These are phyloP conservation scores for Pyralis farinalis DNA, from an alignment of 2,888 invertebrate genomes.

Conservation along the genomic window DNA sequence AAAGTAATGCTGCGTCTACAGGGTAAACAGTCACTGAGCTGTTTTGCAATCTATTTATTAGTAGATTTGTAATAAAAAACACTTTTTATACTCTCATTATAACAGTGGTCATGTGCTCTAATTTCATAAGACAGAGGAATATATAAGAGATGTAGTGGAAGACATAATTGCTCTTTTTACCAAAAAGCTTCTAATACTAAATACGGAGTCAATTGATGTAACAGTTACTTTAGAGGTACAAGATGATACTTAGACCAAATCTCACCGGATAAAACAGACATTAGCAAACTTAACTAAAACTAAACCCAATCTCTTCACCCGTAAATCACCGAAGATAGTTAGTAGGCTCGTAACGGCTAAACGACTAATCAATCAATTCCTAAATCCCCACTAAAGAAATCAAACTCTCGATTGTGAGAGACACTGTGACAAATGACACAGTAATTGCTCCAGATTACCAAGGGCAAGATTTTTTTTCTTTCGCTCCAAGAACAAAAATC, in stretches of 20 bases:
- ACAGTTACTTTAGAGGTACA: not conserved
- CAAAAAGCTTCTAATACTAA: no score
- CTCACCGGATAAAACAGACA: constrained; percentile 2
- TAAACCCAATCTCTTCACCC: constrained; percentile 2
- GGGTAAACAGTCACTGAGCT: no score
- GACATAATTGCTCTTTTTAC: no score
- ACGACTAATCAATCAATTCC: constrained; percentile 65
- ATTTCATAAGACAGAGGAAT: no score
- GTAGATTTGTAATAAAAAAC: no score
- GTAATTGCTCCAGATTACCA: constrained; percentile 64
- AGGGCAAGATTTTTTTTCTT: constrained; percentile 51
- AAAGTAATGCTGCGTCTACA: no score
- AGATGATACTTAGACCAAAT: constrained; percentile 1
- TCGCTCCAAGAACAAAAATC: constrained; percentile 41
- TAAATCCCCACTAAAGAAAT: constrained; percentile 57
- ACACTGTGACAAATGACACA: constrained; percentile 68
- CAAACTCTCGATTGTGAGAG: constrained; percentile 48
- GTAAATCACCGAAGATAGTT: constrained; percentile 19
- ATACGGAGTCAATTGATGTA: no score
- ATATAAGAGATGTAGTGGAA: no score
- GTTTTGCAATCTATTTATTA: no score
- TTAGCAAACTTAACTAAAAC: constrained; percentile 7
- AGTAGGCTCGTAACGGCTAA: constrained; percentile 28
- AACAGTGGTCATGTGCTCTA: no score
- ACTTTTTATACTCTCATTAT: no score